These are phyloP conservation scores for Varecia variegata DNA, from an alignment of 2,797 vertebrate species.

Conservation along the genomic window DNA sequence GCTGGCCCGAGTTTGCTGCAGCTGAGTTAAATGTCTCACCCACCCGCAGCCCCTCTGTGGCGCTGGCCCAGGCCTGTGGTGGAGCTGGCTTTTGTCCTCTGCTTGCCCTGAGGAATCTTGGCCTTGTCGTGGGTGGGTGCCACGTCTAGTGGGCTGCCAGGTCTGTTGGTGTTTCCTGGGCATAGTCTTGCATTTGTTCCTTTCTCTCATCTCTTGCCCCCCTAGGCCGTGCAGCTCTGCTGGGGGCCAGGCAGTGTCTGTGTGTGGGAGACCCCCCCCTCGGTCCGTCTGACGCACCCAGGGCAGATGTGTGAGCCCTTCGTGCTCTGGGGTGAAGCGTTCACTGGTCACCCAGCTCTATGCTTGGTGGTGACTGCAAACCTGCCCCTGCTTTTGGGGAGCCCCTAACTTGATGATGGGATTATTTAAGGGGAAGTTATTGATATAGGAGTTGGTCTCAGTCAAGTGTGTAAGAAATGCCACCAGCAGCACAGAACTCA, in stretches of 20 bases:
- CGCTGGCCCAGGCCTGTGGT: not conserved
- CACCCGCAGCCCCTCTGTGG: not conserved
- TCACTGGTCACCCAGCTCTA: not conserved
- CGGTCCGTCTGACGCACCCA: not conserved
- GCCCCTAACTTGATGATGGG: not conserved
- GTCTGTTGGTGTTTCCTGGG: not conserved
- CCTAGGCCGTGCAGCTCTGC: rapidly evolving
- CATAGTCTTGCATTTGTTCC: not conserved
- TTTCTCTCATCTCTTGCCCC: not conserved
- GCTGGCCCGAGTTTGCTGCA: not conserved
- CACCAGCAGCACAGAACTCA: not conserved
- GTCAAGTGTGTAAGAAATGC: not conserved
- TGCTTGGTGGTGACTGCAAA: not conserved
- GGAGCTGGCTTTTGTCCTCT: not conserved
- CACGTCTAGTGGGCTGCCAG: not conserved
- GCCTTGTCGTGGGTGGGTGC: not conserved
- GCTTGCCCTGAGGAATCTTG: not conserved
- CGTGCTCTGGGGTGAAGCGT: not conserved
- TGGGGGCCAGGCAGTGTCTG: not conserved
- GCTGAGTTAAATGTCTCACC: not conserved
- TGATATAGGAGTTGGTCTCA: not conserved
- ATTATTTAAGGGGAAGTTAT: not conserved
- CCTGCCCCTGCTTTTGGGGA: not conserved
- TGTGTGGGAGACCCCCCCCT: not conserved
- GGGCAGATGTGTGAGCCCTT: rapidly evolving